These are phyloP conservation scores for Dromiciops gliroides DNA, from an alignment of 2,113 vertebrate species.

Conservation along the genomic window DNA sequence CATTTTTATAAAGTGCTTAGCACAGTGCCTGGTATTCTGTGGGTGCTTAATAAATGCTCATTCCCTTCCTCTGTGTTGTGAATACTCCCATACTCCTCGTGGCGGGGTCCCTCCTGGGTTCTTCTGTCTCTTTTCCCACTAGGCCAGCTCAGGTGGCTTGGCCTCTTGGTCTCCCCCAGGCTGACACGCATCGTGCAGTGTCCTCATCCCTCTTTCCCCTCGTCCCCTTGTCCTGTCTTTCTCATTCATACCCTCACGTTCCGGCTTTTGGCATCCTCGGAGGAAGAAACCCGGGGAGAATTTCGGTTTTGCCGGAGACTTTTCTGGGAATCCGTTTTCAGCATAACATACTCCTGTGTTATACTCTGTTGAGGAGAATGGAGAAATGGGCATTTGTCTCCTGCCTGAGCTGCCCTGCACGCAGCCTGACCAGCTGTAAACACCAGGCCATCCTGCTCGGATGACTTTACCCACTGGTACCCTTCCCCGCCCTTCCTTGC, in stretches of 20 bases:
- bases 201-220: background rate
- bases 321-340: slow-evolving; percentile 57
- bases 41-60: background rate
- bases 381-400: slow-evolving; percentile 6
- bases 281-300: slow-evolving; percentile 56
- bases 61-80: background rate
- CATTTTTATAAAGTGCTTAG: background rate
- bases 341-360: slow-evolving; percentile 58
- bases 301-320: background rate
- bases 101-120: too few species aligned
- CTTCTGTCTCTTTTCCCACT: background rate
- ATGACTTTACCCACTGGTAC: background rate
- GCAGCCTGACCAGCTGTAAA: background rate
- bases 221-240: background rate
- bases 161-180: background rate
- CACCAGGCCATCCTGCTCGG: background rate
- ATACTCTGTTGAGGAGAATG: slow-evolving; percentile 56
- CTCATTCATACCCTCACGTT: slow-evolving; percentile 32
- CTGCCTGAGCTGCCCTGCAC: background rate
- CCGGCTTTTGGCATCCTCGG: slow-evolving; percentile 60
- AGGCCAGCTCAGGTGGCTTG: too few species aligned
- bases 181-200: too few species aligned
- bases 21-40: background rate
- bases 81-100: background rate
- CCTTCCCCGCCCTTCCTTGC: background rate